A percentile compares a stretch with the other conserved stretches of the same genome.
Conservation (phyloP, 2,113 vertebrate species). For the Centropristis striata region DNA sequence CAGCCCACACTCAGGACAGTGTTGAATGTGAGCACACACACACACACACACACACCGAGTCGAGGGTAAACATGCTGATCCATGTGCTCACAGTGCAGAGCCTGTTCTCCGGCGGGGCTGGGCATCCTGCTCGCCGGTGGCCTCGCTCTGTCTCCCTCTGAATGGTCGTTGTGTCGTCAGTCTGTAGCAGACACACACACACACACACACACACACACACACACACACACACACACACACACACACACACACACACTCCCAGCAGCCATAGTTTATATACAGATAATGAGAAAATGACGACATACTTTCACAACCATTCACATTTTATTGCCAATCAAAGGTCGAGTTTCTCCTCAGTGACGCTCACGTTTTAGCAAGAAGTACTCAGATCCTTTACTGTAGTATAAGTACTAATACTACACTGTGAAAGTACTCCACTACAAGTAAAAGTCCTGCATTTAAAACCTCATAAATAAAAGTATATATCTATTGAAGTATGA, state of each 20-base stretch:
- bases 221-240: background rate
- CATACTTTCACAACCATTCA: background rate
- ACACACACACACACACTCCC: background rate
- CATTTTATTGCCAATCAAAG: conserved; percentile 17
- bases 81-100: conserved; percentile 64
- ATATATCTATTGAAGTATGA: too few relatives aligned
- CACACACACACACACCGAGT: conserved; percentile 5
- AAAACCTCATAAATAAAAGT: too few relatives aligned
- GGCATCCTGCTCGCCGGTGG: conserved; percentile 73
- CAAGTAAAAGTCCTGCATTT: background rate
- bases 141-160: conserved; percentile 49
- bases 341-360: background rate
- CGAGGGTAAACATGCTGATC: conserved; percentile 42
- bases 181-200: background rate
- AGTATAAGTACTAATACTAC: too few relatives aligned
- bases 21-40: conserved; percentile 9
- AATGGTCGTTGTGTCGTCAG: conserved; percentile 62
- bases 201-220: conserved; percentile 4
- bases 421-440: background rate
- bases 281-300: background rate
- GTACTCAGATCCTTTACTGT: too few relatives aligned
- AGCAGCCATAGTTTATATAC: conserved; percentile 5
- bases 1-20: background rate
- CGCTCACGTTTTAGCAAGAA: background rate
- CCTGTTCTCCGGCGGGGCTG: conserved; percentile 77